These are phyloP conservation scores for Odocoileus virginianus DNA, from an alignment of 2,113 vertebrate genomes.

Conservation along the genomic window DNA sequence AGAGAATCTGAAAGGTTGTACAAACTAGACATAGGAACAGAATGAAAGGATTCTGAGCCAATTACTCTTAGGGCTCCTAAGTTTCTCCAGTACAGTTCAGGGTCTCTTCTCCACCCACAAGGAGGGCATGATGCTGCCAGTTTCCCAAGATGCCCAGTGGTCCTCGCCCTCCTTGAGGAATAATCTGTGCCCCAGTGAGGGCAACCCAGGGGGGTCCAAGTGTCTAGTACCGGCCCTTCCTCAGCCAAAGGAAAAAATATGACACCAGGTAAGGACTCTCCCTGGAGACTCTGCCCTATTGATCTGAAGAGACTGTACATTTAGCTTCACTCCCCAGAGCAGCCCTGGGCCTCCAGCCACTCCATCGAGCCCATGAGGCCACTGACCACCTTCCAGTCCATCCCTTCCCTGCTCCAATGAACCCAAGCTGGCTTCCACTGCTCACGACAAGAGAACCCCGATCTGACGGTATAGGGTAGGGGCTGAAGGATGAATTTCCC, in stretches of 20 bases:
- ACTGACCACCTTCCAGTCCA: not conserved
- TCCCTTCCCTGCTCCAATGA: not conserved
- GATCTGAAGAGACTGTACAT: not conserved
- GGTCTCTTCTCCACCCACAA: not conserved
- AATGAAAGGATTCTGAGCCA: not conserved
- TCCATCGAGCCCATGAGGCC: not conserved
- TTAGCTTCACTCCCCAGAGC: not conserved
- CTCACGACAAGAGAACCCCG: not conserved
- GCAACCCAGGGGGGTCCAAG: not conserved
- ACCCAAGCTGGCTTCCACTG: fast-evolving
- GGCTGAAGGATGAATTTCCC: not conserved
- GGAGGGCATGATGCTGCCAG: not conserved
- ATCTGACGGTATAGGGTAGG: fast-evolving
- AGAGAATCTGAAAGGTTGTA: not conserved
- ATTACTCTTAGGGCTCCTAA: not conserved
- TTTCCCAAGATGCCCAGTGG: not conserved
- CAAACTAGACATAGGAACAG: not conserved
- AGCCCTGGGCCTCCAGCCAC: not conserved
- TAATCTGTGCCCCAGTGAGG: not conserved
- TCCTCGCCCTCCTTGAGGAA: not conserved
- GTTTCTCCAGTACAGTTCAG: not conserved
- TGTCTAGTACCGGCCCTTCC: not conserved
- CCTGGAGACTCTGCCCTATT: not conserved
- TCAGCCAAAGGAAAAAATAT: not conserved
- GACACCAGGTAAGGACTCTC: not conserved